Evolutionary conservation across 2,888 invertebrate species (phyloP), one percentile per base, ranked within the genome.

Genomic region (Lithophane leautieri): DNA sequence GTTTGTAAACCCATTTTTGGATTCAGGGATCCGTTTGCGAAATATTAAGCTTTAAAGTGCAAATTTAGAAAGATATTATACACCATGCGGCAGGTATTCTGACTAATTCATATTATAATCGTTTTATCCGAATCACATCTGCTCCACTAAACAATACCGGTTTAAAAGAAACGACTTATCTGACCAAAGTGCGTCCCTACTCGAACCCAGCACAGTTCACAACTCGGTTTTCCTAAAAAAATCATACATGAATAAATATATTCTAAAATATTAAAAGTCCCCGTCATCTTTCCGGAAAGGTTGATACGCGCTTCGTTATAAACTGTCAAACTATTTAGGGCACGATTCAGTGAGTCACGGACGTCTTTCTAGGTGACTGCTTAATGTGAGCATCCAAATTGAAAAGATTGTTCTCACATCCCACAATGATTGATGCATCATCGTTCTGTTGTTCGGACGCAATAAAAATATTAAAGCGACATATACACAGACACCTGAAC

Each of bases 341-440:
- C 78, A 79, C 67, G 22, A 25, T 47, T 44, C 54, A 42, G 61
- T 88, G 88, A 88, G 70, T 88, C 88, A 88, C 50, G 1, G 52
- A 6, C 68, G 66, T 77, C 70, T 72, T 34, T 75, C 70, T 77
- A 71, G 70, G 71, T 65, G 73, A 44, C 60, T 70, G 44, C 75
- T 76, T 40, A 75, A 75, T 82, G 65, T 71, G 76, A 76, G 67
- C 76, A 58, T 22, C 75, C 62, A 79, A 88, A 84, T 85, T 82
- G 80, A 84, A 80, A 73, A 76, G 78, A 84, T 84, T 87, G 65
- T 68, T 73, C 78, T 79, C 73, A 81, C 67, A 70, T 65, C 70
- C 70, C 73, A 70, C 67, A 47, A 28, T 68, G 73, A 79, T 78
- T 73, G 76, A 79, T 80, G 85, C 74, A 83, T 85, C 86, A 85